Evolutionary conservation across 2,888 invertebrate species (phyloP).

Genomic region (Orthosia cruda): DNA sequence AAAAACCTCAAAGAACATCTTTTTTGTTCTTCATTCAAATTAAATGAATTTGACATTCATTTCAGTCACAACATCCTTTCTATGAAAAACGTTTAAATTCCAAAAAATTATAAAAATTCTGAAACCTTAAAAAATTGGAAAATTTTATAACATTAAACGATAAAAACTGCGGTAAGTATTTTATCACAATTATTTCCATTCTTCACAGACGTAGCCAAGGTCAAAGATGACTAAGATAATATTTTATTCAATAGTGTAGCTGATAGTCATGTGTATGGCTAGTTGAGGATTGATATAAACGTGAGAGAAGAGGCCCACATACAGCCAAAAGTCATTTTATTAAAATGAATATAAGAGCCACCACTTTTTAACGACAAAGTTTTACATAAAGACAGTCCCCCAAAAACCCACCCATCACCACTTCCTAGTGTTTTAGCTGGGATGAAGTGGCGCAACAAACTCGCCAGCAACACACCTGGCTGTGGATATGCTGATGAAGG

Average conservation of each 20-base stretch:
- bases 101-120: conserved; percentile 49
- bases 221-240: not conserved
- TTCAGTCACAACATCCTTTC: conserved; percentile 44
- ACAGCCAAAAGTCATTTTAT: not conserved
- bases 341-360: too few relatives aligned
- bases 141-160: conserved; percentile 40
- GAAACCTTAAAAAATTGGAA: conserved; percentile 56
- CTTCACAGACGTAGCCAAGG: too few relatives aligned
- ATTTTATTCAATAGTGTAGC: not conserved
- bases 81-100: conserved; percentile 58
- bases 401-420: too few relatives aligned
- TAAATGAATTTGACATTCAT: conserved; percentile 37
- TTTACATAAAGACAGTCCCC: too few relatives aligned
- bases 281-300: not conserved
- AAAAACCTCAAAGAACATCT: not conserved
- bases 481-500: not conserved
- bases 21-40: conserved; percentile 35
- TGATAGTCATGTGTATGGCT: not conserved
- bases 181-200: not conserved
- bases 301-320: not conserved
- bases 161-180: conserved; percentile 56
- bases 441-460: too few relatives aligned
- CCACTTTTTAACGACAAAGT: too few relatives aligned
- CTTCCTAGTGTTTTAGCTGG: too few relatives aligned
- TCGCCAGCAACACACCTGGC: too few relatives aligned